phyloP scores from a whole-genome alignment of 2,797 vertebrate species.

The Anas acuta region DNA sequence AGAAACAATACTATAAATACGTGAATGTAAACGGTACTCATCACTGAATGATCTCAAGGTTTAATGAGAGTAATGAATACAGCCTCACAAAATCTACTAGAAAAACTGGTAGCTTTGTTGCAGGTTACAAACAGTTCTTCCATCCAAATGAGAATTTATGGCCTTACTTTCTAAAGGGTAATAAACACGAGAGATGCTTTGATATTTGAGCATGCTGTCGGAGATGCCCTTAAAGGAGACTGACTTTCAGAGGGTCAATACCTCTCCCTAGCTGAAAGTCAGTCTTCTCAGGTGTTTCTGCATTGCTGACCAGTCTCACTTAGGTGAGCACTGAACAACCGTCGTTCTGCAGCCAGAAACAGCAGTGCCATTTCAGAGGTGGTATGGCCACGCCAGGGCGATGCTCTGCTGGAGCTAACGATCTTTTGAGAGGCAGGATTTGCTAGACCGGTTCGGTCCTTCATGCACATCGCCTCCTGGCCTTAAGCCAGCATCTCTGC shows the following conservation, averaged over 20 bases:
- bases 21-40: neutral
- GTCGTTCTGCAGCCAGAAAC: neutral
- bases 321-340: neutral
- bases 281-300: neutral
- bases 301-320: neutral
- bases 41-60: neutral
- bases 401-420: neutral
- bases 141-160: neutral
- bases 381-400: fast-evolving
- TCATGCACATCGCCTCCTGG: fast-evolving
- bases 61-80: neutral
- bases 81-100: neutral
- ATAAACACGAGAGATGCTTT: conserved; percentile 33
- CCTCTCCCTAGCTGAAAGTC: neutral
- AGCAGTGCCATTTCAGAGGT: fast-evolving
- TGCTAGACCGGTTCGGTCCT: neutral
- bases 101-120: conserved; percentile 21
- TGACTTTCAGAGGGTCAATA: neutral
- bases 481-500: neutral
- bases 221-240: neutral
- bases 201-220: conserved; percentile 9
- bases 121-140: conserved; percentile 10
- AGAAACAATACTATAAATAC: conserved; percentile 3
- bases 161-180: neutral
- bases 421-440: neutral